These are phyloP conservation scores for Beris morrisii DNA, from an alignment of 2,888 invertebrate species.

Conservation along the genomic window DNA sequence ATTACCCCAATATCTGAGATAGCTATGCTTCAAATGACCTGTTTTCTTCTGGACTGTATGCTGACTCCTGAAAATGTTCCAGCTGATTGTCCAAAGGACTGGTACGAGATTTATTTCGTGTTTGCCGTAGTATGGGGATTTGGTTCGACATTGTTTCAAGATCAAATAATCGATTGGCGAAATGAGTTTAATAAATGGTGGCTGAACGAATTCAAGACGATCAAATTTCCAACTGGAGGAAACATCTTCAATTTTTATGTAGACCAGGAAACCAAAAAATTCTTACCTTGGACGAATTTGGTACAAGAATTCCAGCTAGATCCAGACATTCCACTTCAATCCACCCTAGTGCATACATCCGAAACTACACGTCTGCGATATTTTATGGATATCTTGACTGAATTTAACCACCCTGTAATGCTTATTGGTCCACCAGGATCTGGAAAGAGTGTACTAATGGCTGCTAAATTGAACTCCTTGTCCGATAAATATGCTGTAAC, in stretches of 20 bases:
- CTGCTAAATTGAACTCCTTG: slow-evolving; percentile 75
- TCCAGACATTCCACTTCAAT: slow-evolving; percentile 81
- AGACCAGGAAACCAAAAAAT: slow-evolving; percentile 81
- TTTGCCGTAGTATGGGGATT: slow-evolving; percentile 92
- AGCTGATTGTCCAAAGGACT: slow-evolving; percentile 87
- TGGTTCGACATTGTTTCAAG: slow-evolving; percentile 88
- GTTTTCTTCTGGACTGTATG: slow-evolving; percentile 82
- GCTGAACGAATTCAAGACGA: slow-evolving; percentile 84
- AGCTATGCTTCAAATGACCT: slow-evolving; percentile 85
- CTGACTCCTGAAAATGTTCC: slow-evolving; percentile 80
- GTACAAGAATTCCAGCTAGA: slow-evolving; percentile 80
- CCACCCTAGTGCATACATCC: slow-evolving; percentile 76
- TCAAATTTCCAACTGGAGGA: slow-evolving; percentile 82
- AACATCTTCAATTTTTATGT: slow-evolving; percentile 90
- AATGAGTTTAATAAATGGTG: slow-evolving; percentile 97
- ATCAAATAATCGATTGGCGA: slow-evolving; percentile 87
- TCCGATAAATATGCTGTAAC: slow-evolving; percentile 78
- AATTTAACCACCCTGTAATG: slow-evolving; percentile 82
- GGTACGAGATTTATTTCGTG: slow-evolving; percentile 89
- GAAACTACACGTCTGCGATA: slow-evolving; percentile 87
- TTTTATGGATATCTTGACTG: slow-evolving; percentile 83
- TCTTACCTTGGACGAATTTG: slow-evolving; percentile 83
- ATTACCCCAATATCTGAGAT: slow-evolving; percentile 90
- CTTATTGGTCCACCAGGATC: slow-evolving; percentile 86
- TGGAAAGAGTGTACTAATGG: slow-evolving; percentile 90